Evolutionary conservation across 2,113 vertebrate species (phyloP).

Genomic region (Xyrauchen texanus): DNA sequence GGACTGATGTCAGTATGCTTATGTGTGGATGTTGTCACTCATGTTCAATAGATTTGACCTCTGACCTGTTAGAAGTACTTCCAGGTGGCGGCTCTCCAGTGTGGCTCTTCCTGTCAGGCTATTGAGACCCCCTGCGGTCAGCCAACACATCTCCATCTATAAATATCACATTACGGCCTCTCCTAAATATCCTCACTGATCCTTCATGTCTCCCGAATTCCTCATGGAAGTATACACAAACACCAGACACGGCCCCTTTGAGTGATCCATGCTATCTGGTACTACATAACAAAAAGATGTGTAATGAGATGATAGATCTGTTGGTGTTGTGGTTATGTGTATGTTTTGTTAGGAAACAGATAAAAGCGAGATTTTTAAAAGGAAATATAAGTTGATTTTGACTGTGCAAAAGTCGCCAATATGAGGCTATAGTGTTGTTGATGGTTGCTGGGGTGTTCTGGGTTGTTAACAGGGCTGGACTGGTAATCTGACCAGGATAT

Average conservation of each 20-base stretch:
- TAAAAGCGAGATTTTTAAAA: neutral
- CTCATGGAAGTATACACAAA: slow-evolving; percentile 42
- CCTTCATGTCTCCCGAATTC: slow-evolving; percentile 32
- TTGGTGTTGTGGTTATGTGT: neutral
- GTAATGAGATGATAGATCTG: neutral
- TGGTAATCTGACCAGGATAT: no score
- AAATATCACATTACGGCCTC: slow-evolving; percentile 66
- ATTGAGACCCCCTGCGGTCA: slow-evolving; percentile 65
- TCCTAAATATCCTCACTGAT: slow-evolving; percentile 53
- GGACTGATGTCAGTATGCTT: slow-evolving; percentile 64
- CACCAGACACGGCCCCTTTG: neutral
- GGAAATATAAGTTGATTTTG: neutral
- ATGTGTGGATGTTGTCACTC: slow-evolving; percentile 69
- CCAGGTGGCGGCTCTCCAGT: slow-evolving; percentile 74
- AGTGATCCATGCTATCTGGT: neutral
- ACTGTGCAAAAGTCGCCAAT: neutral
- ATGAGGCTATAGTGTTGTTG: neutral
- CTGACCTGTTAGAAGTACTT: slow-evolving; percentile 73
- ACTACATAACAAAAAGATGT: neutral
- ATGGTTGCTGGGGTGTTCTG: neutral
- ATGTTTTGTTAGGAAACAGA: neutral
- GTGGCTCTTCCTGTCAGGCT: slow-evolving; percentile 39
- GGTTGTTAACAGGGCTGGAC: no score
- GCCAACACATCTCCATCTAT: slow-evolving; percentile 53
- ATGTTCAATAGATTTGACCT: slow-evolving; percentile 73